Evolutionary conservation across 2,113 vertebrate genomes (phyloP).

Genomic region (Anhinga rufa): DNA sequence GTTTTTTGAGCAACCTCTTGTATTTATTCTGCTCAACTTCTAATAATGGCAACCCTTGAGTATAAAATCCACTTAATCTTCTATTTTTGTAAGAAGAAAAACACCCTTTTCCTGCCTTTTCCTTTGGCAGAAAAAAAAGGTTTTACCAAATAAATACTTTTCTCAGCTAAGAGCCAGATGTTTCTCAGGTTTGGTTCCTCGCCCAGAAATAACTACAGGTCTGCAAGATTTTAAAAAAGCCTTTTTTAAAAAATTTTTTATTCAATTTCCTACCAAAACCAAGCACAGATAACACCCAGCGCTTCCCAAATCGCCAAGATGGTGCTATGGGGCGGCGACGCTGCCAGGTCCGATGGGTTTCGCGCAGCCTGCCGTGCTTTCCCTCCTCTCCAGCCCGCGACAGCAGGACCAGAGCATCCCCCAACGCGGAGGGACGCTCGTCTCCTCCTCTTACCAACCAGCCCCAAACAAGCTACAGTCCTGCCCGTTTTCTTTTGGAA

Average conservation of each 20-base stretch:
- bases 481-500: not conserved
- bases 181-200: not conserved
- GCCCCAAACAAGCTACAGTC: not conserved
- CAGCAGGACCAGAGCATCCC: not conserved
- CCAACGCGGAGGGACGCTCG: fast-evolving
- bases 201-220: not conserved
- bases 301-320: not conserved
- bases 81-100: not conserved
- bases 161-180: not conserved
- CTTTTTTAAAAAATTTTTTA: no score
- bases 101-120: not conserved
- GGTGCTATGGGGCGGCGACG: fast-evolving
- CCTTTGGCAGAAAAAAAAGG: not conserved
- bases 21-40: not conserved
- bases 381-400: fast-evolving
- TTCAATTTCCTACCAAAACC: not conserved
- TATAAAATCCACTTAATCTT: not conserved
- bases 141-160: not conserved
- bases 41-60: not conserved
- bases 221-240: not conserved
- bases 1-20: not conserved
- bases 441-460: not conserved
- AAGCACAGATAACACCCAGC: not conserved
- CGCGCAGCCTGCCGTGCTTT: fast-evolving
- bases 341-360: no score